phyloP scores from a whole-genome alignment of 2,797 vertebrate species.

The Epinephelus coioides region DNA sequence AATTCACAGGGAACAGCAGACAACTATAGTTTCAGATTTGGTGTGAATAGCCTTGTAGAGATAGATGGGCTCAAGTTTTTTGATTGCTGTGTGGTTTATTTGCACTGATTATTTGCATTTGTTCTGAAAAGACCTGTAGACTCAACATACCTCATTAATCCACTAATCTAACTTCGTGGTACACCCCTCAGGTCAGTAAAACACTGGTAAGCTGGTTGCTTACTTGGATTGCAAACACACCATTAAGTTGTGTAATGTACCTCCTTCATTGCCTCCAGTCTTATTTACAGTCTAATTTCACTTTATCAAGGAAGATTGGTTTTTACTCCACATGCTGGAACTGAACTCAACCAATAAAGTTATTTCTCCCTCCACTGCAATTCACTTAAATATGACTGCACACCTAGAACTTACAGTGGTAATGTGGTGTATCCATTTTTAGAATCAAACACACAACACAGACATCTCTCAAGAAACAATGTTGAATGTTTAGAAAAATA shows the following conservation, averaged over 20 bases:
- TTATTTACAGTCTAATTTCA: not conserved
- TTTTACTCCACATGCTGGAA: not conserved
- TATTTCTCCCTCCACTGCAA: not conserved
- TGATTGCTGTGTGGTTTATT: too few relatives aligned
- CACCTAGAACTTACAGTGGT: not conserved
- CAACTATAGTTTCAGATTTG: too few relatives aligned
- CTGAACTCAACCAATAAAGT: not conserved
- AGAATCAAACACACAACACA: slow-evolving; percentile 53
- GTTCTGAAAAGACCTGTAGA: too few relatives aligned
- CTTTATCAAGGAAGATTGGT: not conserved
- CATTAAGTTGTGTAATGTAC: not conserved
- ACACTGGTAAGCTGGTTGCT: too few relatives aligned
- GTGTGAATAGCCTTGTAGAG: too few relatives aligned
- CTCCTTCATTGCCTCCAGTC: not conserved
- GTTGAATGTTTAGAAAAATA: slow-evolving; percentile 87
- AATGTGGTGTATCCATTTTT: not conserved
- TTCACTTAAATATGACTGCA: not conserved
- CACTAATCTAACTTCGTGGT: too few relatives aligned
- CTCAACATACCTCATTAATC: too few relatives aligned
- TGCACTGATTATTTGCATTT: too few relatives aligned
- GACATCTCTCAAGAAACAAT: slow-evolving; percentile 50
- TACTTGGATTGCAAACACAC: not conserved
- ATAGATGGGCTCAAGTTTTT: too few relatives aligned
- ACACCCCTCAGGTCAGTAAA: too few relatives aligned
- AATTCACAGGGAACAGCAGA: too few relatives aligned